A percentile compares a stretch with the other conserved stretches of the same genome.
Conservation (phyloP, 2,113 vertebrate species). For the Barbus barbus region DNA sequence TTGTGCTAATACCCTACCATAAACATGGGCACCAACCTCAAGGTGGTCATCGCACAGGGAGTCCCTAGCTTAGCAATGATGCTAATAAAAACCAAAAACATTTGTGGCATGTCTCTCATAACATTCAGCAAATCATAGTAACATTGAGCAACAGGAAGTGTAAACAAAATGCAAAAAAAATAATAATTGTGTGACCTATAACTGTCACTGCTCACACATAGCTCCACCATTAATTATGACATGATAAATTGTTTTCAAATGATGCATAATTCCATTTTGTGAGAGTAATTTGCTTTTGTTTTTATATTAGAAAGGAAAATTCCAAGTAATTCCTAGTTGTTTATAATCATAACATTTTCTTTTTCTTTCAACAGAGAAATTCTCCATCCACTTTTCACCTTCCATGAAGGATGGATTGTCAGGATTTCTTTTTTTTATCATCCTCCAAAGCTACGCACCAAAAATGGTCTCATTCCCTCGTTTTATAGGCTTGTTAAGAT, state of each 20-base stretch:
- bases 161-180: background rate
- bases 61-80: background rate
- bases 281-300: background rate
- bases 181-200: background rate
- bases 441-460: background rate
- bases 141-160: background rate
- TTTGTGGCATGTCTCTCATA: background rate
- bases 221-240: background rate
- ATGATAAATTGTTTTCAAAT: background rate
- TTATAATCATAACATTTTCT: too few relatives aligned
- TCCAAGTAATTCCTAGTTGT: too few relatives aligned
- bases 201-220: background rate
- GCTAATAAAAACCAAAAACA: background rate
- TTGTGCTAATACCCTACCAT: too few relatives aligned
- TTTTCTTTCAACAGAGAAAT: too few relatives aligned
- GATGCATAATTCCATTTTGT: background rate
- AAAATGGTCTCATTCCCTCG: constrained; percentile 26
- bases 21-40: background rate
- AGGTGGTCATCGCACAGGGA: background rate
- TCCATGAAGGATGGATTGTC: background rate
- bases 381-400: background rate
- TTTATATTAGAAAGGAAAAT: too few relatives aligned
- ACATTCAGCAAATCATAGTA: background rate
- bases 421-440: background rate
- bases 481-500: constrained; percentile 39